A percentile compares a stretch with the other conserved stretches of the same genome.
These are phyloP conservation scores for Sylvilagus bachmani DNA, from an alignment of 2,113 vertebrate genomes.

Conservation along the genomic window DNA sequence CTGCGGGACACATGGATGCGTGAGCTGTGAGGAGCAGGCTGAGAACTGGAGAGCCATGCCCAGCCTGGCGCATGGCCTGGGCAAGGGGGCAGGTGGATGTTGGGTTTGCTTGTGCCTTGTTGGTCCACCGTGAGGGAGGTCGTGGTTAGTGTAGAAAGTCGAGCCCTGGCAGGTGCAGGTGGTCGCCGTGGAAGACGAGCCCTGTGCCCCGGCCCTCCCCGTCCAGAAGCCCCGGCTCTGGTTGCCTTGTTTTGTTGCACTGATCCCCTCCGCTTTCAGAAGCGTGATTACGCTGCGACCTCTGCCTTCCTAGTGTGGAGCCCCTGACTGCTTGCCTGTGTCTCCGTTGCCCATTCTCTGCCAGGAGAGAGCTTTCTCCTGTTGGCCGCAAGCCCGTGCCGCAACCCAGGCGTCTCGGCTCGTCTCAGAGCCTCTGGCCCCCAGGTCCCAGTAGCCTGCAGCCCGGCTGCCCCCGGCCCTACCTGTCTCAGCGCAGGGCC, in stretches of 20 bases:
- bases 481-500: background rate
- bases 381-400: background rate
- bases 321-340: background rate
- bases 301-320: background rate
- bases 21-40: background rate
- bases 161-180: background rate
- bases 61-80: fast-evolving
- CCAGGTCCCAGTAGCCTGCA: background rate
- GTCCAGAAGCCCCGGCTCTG: background rate
- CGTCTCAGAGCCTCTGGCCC: background rate
- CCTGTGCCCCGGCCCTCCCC: background rate
- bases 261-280: background rate
- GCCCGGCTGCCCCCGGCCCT: background rate
- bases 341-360: background rate
- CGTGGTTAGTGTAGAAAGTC: background rate
- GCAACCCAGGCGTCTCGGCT: background rate
- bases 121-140: background rate
- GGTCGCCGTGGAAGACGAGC: too few species aligned
- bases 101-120: background rate
- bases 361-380: background rate
- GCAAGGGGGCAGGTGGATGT: background rate
- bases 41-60: background rate
- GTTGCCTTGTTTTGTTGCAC: background rate
- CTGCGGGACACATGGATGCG: background rate
- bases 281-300: fast-evolving